Base-by-base conservation (phyloP, 2,888 invertebrate species). In the Troides oblongomaculatus region DNA sequence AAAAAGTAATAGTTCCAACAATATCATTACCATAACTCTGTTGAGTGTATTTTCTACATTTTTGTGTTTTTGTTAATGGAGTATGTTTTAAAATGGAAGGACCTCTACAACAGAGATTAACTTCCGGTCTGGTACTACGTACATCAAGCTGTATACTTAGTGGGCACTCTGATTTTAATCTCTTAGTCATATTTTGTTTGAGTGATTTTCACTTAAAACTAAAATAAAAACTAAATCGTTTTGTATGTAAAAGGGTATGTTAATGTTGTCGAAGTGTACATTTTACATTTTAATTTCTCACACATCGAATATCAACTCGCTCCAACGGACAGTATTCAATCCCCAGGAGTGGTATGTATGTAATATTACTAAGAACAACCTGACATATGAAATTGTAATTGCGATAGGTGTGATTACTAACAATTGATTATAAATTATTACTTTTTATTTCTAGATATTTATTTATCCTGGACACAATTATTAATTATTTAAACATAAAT, bases 261-360 rank as follows among this genome's bases (percentile, higher is more conserved):
- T 8, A 12, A 53, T n/a, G 53, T 53, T 53, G n/a, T 53, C 8
- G 53, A 53, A n/a, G 18, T n/a, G n/a, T 6, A n/a, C 0, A 58
- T 58, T 58, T 58, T 58, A 12, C 23, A 25, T 58, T 58, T 23
- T 25, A 21, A 10, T n/a, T 23, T 23, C 57, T 10, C 23, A 58
- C 57, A 23, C 57, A 58, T 58, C 23, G 23, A 10, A 23, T 58
- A 58, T 23, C 57, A 58, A 58, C 23, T 23, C 56, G 56, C 25
- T 12, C 46, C 46, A 59, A 59, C 59, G 59, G 65, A 59, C 65
- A 43, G 21, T 23, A 39, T 64, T 64, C 57, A 64, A 46, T 59
- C 17, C 65, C 57, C 65, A 23, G 23, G 65, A 59, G 65, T 25
- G 4, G 12, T 12, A 6, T 21, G 50, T 50, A 50, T 46, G 59